Conservation (phyloP, 2,113 vertebrate genomes). For the Burhinus oedicnemus region DNA sequence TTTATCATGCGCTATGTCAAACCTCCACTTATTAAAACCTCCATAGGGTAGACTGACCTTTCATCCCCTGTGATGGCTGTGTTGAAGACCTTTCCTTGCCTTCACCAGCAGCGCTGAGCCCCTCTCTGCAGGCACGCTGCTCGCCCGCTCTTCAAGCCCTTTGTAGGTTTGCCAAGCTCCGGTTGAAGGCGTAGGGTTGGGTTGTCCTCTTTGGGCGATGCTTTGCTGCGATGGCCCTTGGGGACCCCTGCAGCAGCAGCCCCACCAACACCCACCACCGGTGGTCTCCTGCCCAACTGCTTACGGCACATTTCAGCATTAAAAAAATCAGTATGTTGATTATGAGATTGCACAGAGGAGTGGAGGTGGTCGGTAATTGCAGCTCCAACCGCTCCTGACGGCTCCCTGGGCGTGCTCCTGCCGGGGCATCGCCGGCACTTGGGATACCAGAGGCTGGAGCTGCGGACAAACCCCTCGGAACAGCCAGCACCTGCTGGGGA, state of each 20-base stretch:
- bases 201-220: not conserved
- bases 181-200: not conserved
- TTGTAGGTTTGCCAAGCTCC: not conserved
- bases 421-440: fast-evolving
- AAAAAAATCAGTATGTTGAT: not conserved
- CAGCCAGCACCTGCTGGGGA: not conserved
- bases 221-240: not conserved
- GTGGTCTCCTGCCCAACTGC: not conserved
- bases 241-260: not conserved
- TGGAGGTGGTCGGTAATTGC: not conserved
- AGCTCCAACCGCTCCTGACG: not conserved
- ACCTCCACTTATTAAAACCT: slow-evolving; percentile 67
- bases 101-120: not conserved
- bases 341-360: not conserved
- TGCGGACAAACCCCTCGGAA: not conserved
- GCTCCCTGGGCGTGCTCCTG: not conserved
- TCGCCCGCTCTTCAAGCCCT: not conserved
- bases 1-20: slow-evolving; percentile 56
- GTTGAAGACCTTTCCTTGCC: not conserved
- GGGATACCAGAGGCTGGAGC: not conserved
- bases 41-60: slow-evolving; percentile 24
- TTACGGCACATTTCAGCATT: not conserved
- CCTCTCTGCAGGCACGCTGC: not conserved
- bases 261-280: not conserved
- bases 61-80: slow-evolving; percentile 16